phyloP scores from a whole-genome alignment of 2,888 invertebrate species.

The Micoletzkya japonica region DNA sequence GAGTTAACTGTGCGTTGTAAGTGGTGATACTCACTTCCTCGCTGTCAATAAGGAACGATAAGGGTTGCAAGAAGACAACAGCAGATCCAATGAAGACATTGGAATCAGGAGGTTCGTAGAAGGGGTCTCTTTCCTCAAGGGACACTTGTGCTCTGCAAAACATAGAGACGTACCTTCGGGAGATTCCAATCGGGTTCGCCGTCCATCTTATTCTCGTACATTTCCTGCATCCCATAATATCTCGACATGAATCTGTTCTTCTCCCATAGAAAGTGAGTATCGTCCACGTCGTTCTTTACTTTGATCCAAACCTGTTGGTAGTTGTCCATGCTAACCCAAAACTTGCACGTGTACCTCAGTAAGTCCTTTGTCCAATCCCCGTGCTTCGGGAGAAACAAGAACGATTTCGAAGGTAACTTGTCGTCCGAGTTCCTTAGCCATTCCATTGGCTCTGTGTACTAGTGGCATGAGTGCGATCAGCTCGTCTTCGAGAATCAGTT shows the following conservation, averaged over 20 bases:
- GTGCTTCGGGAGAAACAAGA: slow-evolving; percentile 68
- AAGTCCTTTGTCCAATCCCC: slow-evolving; percentile 66
- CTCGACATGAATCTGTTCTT: slow-evolving; percentile 67
- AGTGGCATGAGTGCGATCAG: slow-evolving; percentile 69
- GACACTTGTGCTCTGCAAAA: background rate
- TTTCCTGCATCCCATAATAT: slow-evolving; percentile 70
- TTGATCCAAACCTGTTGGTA: slow-evolving; percentile 66
- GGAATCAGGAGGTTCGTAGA: slow-evolving; percentile 68
- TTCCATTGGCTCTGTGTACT: slow-evolving; percentile 70
- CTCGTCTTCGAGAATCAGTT: slow-evolving; percentile 68
- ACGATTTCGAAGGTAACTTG: slow-evolving; percentile 69
- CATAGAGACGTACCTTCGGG: slow-evolving; percentile 63
- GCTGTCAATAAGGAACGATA: slow-evolving; percentile 68
- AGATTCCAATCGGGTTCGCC: slow-evolving; percentile 68
- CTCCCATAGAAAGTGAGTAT: slow-evolving; percentile 69
- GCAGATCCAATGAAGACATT: slow-evolving; percentile 68
- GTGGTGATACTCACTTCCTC: too few species aligned
- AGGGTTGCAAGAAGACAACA: slow-evolving; percentile 69
- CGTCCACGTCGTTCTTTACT: slow-evolving; percentile 68
- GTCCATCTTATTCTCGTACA: slow-evolving; percentile 69
- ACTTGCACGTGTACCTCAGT: slow-evolving; percentile 65
- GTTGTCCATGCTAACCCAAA: background rate
- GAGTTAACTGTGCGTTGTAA: too few species aligned
- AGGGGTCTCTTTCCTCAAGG: slow-evolving; percentile 69
- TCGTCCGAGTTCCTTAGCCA: slow-evolving; percentile 69